Evolutionary conservation across 2,888 invertebrate species (phyloP), one percentile per base, ranked within the genome.

Genomic region (Leptura quadrifasciata): DNA sequence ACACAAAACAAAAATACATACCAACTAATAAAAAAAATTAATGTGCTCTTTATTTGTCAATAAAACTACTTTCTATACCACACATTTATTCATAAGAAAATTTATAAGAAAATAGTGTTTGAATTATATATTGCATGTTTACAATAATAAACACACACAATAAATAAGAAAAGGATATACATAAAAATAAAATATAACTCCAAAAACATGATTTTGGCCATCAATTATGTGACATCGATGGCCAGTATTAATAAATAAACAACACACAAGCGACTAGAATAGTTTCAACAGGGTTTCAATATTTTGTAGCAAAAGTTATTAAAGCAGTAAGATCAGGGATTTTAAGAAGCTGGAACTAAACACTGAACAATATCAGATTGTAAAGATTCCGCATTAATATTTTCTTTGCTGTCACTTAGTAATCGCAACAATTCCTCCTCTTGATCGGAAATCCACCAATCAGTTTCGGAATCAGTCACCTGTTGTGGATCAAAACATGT

Each of bases 361-460:
- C 88, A 88, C 77, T 86, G 88, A 78, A 86, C 85, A 82, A 90
- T 89, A 85, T 90, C 89, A 80, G 89, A 86, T 84, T 88, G 88
- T 79, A 88, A 86, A 77, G 84, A 83, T 75, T 88, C 89, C 68
- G 86, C 83, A 80, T 92, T 92, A 80, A 93, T 91, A 80, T 92
- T 92, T 85, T 93, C 93, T 81, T 92, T 92, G 83, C 93, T 93
- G 88, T 92, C 93, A 89, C 94, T 94, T 83, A 94, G 90, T 84
- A 95, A 93, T 84, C 93, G 93, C 84, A 95, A 90, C 65, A 95
- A 91, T 89, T 95, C 95, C 82, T 95, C 95, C 86, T 95, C 95
- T 89, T 94, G 94, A 87, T 95, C 94, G 20, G 95, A 95, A 87
- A 94, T 93, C 91, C 94, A 93, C 91, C 94, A 92, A 87, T 95